These are phyloP conservation scores for Catocala fraxini DNA, from an alignment of 2,888 invertebrate species.

Conservation along the genomic window DNA sequence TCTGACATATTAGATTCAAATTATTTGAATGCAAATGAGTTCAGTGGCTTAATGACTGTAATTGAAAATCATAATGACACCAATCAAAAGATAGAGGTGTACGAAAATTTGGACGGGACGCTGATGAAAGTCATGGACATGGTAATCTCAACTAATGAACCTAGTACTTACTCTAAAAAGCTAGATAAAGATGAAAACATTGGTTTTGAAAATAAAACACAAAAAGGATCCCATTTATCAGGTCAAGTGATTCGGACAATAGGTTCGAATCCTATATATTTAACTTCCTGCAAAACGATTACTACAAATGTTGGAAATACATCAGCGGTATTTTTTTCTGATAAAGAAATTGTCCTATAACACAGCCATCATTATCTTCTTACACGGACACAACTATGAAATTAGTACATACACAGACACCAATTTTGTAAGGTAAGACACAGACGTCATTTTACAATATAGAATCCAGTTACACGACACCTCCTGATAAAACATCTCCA, in stretches of 20 bases:
- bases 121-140: constrained; percentile 3
- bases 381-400: too few species aligned
- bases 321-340: background rate
- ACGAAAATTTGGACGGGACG: constrained; percentile 1
- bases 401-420: too few species aligned
- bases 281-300: background rate
- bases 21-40: background rate
- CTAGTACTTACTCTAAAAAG: background rate
- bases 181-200: too few species aligned
- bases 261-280: constrained; percentile 1
- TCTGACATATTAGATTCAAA: background rate
- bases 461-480: too few species aligned
- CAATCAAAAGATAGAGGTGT: background rate
- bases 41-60: background rate
- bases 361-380: too few species aligned
- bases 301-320: background rate
- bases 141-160: background rate
- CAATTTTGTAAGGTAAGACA: too few species aligned
- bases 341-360: too few species aligned
- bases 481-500: too few species aligned
- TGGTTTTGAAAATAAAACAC: background rate
- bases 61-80: background rate
- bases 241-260: background rate
- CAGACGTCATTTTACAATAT: too few species aligned
- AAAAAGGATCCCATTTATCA: constrained; percentile 2